Conservation (phyloP, 2,888 invertebrate genomes). For the Sycophila texana region DNA sequence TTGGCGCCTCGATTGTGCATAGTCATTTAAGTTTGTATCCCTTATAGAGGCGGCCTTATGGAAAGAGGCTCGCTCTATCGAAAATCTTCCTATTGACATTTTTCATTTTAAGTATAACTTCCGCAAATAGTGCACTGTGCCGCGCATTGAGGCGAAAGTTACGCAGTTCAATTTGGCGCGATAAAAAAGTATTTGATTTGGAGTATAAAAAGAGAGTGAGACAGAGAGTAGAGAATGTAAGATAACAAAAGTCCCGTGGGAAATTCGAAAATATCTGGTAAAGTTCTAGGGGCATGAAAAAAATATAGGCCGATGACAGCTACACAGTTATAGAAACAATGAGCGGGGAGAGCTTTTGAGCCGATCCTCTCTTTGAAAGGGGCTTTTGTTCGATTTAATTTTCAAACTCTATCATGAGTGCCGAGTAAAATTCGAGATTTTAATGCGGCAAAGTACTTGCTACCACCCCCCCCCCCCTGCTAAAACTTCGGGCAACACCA, state of each 20-base stretch:
- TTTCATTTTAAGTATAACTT: too few species aligned
- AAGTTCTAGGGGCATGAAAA: slow-evolving; percentile 3
- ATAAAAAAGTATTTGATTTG: background rate
- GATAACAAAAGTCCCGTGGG: background rate
- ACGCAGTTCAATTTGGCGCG: too few species aligned
- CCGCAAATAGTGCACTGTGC: too few species aligned
- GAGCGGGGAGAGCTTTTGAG: slow-evolving; percentile 5
- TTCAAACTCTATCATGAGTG: slow-evolving; percentile 13
- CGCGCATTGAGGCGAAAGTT: too few species aligned
- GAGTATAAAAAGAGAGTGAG: background rate
- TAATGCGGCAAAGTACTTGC: background rate
- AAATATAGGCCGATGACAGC: slow-evolving; percentile 4
- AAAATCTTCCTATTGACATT: too few species aligned
- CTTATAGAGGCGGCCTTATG: too few species aligned
- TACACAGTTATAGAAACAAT: background rate
- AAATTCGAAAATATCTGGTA: slow-evolving; percentile 17
- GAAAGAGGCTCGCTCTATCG: too few species aligned
- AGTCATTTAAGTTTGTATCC: too few species aligned
- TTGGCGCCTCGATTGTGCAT: too few species aligned
- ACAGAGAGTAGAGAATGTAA: background rate
- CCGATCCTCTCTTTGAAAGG: slow-evolving; percentile 16
- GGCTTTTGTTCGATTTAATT: slow-evolving; percentile 47
- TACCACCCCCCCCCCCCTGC: background rate
- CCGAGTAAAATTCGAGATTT: slow-evolving; percentile 7
- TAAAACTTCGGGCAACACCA: slow-evolving; percentile 20